A percentile compares a stretch with the other conserved stretches of the same genome.
phyloP scores from a whole-genome alignment of 2,113 vertebrate species.

The Cnemophilus loriae region DNA sequence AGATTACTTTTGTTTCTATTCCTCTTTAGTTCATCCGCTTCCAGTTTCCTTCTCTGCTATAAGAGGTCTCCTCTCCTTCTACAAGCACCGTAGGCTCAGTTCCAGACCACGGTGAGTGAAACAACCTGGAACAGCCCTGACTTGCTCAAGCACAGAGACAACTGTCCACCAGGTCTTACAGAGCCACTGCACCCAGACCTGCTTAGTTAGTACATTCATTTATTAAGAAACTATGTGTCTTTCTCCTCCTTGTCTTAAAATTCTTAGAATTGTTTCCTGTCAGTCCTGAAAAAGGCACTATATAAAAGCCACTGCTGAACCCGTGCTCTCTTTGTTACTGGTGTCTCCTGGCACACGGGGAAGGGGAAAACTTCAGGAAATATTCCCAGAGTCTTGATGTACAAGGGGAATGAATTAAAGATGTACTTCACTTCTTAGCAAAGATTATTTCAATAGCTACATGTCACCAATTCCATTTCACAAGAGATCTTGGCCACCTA shows the following conservation, averaged over 20 bases:
- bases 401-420: not conserved
- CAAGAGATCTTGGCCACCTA: not conserved
- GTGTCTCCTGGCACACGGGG: not conserved
- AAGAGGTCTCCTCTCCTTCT: not conserved
- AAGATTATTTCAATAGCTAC: not conserved
- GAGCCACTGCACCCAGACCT: not conserved
- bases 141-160: not conserved
- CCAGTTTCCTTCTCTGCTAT: not conserved
- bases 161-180: not conserved
- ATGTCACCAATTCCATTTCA: not conserved
- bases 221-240: fast-evolving
- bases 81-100: not conserved
- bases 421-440: not conserved
- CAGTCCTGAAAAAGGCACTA: not conserved
- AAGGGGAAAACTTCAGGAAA: not conserved
- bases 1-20: slow-evolving; percentile 9
- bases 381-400: not conserved
- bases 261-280: not conserved
- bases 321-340: not conserved
- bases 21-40: not conserved
- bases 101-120: fast-evolving
- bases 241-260: not conserved
- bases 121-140: not conserved
- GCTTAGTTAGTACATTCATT: not conserved
- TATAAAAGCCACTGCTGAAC: not conserved